These are phyloP conservation scores for Papilio elwesi DNA, from an alignment of 2,888 invertebrate species.

Conservation along the genomic window DNA sequence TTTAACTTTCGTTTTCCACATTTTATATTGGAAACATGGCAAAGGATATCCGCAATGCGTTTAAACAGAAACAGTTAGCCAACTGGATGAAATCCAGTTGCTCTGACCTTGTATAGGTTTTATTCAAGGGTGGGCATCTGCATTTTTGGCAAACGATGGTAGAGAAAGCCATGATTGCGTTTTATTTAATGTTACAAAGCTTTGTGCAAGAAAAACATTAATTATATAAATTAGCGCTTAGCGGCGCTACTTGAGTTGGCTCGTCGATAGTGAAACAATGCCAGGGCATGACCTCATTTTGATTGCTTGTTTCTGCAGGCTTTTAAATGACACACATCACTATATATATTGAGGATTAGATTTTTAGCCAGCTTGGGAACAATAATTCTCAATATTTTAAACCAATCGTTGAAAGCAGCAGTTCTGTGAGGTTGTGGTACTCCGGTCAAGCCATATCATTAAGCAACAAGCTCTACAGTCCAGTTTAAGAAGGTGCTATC, in stretches of 20 bases:
- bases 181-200: background rate
- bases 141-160: constrained; percentile 16
- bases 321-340: background rate
- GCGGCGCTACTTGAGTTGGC: constrained; percentile 2
- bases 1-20: constrained; percentile 7
- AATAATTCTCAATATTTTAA: background rate
- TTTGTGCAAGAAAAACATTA: background rate
- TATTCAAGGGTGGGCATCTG: constrained; percentile 6
- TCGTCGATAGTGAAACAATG: constrained; percentile 21
- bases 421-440: background rate
- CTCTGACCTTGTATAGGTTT: constrained; percentile 30
- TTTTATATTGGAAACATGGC: background rate
- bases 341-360: background rate
- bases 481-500: too few species aligned
- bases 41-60: constrained; percentile 29
- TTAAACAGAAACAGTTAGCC: constrained; percentile 13
- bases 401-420: background rate
- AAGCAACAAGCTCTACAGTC: too few species aligned
- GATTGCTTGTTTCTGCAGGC: constrained; percentile 11
- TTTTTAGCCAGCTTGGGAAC: background rate
- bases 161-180: background rate
- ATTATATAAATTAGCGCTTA: constrained; percentile 7
- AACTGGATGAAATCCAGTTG: constrained; percentile 33
- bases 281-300: constrained; percentile 13
- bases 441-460: too few species aligned